Base-by-base conservation (phyloP, 2,113 vertebrate genomes). In the Etheostoma spectabile region DNA sequence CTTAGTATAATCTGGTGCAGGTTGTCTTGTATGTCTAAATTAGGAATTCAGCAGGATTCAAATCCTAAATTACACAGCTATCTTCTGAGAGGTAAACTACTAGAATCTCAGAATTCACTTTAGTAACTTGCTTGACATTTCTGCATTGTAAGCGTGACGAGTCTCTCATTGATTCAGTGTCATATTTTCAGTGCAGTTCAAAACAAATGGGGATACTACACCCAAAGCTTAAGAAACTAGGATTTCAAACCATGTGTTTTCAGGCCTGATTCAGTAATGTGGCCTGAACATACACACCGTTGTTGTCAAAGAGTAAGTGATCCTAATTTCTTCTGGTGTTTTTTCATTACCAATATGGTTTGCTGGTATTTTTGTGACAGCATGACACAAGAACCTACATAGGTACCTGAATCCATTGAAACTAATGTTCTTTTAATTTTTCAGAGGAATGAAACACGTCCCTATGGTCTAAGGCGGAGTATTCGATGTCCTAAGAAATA, bases 401-500 rank as follows among this genome's bases (percentile, higher is more conserved):
- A 46, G 14, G 3, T 16, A 45, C 12, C 22, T 6, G 8, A 77
- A 55, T n/a, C 49, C 2, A 64, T 42, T 69, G 2, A 79, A 64
- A 68, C n/a, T 60, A 13, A 84, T 48, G 3, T 70, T 4, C 14
- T 35, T 89, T 76, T 71, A 12, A 22, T 66, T 86, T 86, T 77
- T 2, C 85, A 93, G 89, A 72, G 77, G 55, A 72, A 77, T 83
- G 81, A 86, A 56, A 93, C 93, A 89, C 53, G 86, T 78, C 77
- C 88, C 6, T 92, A 91, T 89, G 85, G 78, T 22, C 89, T 92
- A 13, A 81, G 92, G 60, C 79, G 63, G 24, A 88, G 82, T 48
- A 91, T 93, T 79, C 69, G 88, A 61, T 91, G 90, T 70, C 92
- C 92, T 24, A 91, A 87, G 79, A 93, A 92, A 86, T 94, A 93